phyloP scores from a whole-genome alignment of 2,113 vertebrate species.

The Dicrurus megarhynchus region DNA sequence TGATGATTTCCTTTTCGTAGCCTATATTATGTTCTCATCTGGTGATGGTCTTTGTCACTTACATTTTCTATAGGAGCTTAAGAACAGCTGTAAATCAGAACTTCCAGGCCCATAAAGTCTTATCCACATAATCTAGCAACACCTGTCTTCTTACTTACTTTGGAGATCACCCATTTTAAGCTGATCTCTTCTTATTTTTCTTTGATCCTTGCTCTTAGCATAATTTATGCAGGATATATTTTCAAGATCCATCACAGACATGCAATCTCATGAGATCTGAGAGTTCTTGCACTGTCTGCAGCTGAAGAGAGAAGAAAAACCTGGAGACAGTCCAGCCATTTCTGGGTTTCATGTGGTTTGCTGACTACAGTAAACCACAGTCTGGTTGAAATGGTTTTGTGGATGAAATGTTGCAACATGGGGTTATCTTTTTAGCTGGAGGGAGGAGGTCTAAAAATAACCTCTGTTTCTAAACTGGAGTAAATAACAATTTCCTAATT shows the following conservation, averaged over 20 bases:
- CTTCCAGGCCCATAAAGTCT: background rate
- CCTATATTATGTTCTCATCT: background rate
- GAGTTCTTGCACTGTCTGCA: background rate
- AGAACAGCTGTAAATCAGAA: background rate
- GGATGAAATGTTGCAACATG: background rate
- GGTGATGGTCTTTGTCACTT: background rate
- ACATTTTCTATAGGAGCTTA: background rate
- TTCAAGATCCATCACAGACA: background rate
- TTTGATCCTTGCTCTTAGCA: background rate
- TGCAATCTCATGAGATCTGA: background rate
- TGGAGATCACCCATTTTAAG: background rate
- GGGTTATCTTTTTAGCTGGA: background rate
- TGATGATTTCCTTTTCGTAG: background rate
- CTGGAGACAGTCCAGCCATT: background rate
- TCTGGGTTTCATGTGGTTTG: background rate
- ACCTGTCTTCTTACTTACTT: background rate
- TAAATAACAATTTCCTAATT: background rate
- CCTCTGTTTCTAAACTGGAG: background rate
- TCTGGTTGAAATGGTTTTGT: background rate
- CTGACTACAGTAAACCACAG: background rate
- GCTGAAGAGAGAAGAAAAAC: background rate
- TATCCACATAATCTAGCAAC: background rate
- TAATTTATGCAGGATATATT: background rate
- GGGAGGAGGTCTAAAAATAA: background rate
- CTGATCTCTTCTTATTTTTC: background rate